Base-by-base conservation (phyloP, 2,113 vertebrate genomes). In the Xenotilapia longispinis region DNA sequence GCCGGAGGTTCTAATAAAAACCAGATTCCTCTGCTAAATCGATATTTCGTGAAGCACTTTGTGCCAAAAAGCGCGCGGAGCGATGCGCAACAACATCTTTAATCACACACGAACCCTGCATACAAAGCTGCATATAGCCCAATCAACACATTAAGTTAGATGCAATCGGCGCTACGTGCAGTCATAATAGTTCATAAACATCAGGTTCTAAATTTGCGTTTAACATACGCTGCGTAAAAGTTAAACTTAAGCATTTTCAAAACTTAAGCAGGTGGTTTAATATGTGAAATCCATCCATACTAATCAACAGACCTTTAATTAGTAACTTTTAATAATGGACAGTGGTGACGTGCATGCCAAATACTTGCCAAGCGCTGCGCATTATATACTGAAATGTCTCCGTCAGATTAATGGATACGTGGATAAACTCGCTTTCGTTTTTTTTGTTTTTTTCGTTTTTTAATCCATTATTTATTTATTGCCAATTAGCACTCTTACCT, bases 1-100 rank as follows among this genome's bases (percentile, higher is more conserved):
- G 86, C 89, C 89, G 68, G 82, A 55, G 87, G 92, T 83, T 87
- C 58, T 75, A 85, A 87, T 87, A 93, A 89, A 94, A 93, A 80
- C 19, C 87, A 11, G 83, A 83, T 82, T 88, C 83, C 54, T 87
- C 70, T 36, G 75, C 70, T 12, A 42, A 84, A 95, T 94, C 92
- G 68, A 95, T 94, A 89, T 85, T 89, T 91, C 19, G 38, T 85
- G 78, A 33, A 80, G 70, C 51, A 23, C 40, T 6, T 17, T 17
- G 78, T 68, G 84, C 82, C 78, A 82, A 90, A 85, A 68, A 45
- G 40, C 53, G 47, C 45, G 19, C 68, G 42, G 36, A 49, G 49
- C 65, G 28, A 36, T 53, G 68, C 87, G 49, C 58, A 38, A 38
- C 10, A 7, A 9, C 7, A 36, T 55, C 49, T 78, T 51, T 51